Base-by-base conservation (phyloP, 2,797 vertebrate species). In the Oreortyx pictus region DNA sequence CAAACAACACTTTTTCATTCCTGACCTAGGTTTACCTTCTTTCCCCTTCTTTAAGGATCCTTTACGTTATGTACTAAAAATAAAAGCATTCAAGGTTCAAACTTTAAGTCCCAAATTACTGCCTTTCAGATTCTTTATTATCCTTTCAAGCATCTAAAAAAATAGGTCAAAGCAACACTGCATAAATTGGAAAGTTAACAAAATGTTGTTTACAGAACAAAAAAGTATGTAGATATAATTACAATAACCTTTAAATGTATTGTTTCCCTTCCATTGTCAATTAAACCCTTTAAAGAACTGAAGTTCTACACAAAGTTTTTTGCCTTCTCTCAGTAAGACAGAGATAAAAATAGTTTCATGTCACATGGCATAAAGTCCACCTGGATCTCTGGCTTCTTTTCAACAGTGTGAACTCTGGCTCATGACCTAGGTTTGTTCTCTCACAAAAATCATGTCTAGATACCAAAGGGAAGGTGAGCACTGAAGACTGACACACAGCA, bases 61-160 rank as follows among this genome's bases (percentile, higher is more conserved):
- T 77, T 96, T 96, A 87, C 54, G 35, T 86, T 94, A 56, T 49
- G 70, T 68, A 84, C 82, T 96, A 96, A 96, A 97, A 97, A 96
- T 96, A 96, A 57, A 90, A 70, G n/a, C 46, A 88, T 65, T 93
- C 46, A 88, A 94, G 87, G 47, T 92, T 96, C 84, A 94, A 68
- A 93, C 65, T 96, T 95, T 94, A 97, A 94, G 82, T 95, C 91
- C 82, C 85, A 96, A 97, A 97, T 97, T 96, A 90, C 78, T 96
- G 82, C 92, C 94, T 97, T 97, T 97, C 87, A 96, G 68, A 94
- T 80, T 11, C 43, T 93, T 95, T 94, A 75, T 94, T 94, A 93
- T 97, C 88, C 86, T 96, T 93, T 92, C 92, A 97, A 56, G 47
- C 79, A 94, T 94, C 83, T 96, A 52, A 94, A 96, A 97, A 97